Evolutionary conservation across 2,113 vertebrate genomes (phyloP).

Genomic region (Sceloporus undulatus): DNA sequence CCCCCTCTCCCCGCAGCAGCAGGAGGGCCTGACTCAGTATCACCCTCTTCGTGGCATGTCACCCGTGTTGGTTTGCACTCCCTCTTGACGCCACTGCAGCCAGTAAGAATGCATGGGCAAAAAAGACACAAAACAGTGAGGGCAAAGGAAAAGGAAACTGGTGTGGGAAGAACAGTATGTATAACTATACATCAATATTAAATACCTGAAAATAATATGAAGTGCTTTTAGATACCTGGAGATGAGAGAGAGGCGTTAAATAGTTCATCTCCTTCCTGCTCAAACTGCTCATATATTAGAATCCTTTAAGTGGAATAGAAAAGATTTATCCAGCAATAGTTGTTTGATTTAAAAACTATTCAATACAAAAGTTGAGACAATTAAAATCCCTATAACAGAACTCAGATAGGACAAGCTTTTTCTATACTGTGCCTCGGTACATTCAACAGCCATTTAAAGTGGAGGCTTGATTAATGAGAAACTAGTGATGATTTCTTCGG

Average conservation of each 20-base stretch:
- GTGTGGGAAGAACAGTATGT: background rate
- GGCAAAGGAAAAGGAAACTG: background rate
- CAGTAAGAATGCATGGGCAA: background rate
- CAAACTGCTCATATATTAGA: background rate
- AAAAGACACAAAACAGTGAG: too few relatives aligned
- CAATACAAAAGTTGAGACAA: background rate
- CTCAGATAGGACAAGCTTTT: background rate
- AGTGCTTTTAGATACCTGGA: background rate
- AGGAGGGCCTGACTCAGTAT: too few relatives aligned
- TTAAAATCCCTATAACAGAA: too few relatives aligned
- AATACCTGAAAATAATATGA: background rate
- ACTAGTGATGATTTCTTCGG: background rate
- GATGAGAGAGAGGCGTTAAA: background rate
- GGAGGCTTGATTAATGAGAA: background rate
- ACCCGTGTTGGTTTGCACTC: too few relatives aligned
- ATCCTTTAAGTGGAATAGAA: background rate
- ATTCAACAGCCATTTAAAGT: background rate
- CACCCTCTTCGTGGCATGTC: too few relatives aligned
- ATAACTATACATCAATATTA: too few relatives aligned
- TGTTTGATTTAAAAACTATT: background rate
- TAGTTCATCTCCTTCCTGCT: background rate
- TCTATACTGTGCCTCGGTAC: background rate
- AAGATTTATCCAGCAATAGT: background rate
- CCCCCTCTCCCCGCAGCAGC: too few relatives aligned
- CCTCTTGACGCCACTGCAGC: background rate